Base-by-base conservation (phyloP, 2,797 vertebrate species). In the Sebastes iracundus region DNA sequence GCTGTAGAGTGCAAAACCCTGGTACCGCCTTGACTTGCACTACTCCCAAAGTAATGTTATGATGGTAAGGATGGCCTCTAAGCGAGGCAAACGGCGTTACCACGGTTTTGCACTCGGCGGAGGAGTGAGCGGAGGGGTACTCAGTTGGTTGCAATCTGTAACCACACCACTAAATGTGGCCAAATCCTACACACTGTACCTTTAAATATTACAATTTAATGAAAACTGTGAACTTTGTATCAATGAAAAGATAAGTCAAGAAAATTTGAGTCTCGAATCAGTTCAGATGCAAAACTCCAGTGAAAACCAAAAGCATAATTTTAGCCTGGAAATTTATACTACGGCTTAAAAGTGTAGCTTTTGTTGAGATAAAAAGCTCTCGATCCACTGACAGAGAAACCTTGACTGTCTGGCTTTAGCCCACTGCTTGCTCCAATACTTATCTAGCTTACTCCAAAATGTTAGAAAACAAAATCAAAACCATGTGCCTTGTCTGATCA, bases 341-440 rank as follows among this genome's bases (percentile, higher is more conserved):
- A 42, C 12, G 52, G 75, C 42, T 65, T 58, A 60, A 82, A 25
- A 35, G 42, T 7, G 25, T 20, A 68, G 62, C 3, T 66, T 61
- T 76, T 5, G 5, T 18, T 70, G 6, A 75, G 62, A 77, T 60
- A 64, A 65, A 55, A 72, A 30, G 72, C 76, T 62, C 59, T 77
- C 80, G 32, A 79, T 80, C 62, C 60, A 33, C 56, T 23, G 35
- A 81, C 25, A 4, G 72, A 72, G 32, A 61, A 58, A 66, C 49
- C 58, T 23, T 72, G 42, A 63, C 60, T 83, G 28, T 46, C 58
- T 80, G 66, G 42, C 58, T 83, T 77, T 32, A 68, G n/a, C 46
- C 23, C 20, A n/a, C 14, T 59, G 6, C 33, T 71, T 25, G 8
- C 23, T 42, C 49, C 28, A 49, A 82, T 72, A 28, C 60, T 63